phyloP scores from a whole-genome alignment of 1,140 invertebrate species.

The Nephotettix cincticeps region DNA sequence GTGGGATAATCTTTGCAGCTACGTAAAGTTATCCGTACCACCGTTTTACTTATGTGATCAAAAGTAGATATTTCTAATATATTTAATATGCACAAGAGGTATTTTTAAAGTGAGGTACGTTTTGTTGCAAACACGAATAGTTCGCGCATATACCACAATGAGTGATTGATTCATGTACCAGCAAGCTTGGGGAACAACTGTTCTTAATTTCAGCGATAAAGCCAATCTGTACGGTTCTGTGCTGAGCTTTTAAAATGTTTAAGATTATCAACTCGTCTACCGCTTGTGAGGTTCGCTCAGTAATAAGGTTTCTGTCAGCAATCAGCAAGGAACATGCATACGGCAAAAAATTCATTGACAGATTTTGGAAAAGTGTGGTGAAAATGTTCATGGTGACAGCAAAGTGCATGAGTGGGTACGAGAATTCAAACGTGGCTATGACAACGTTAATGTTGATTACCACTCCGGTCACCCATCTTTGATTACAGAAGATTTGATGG shows the following conservation, averaged over 20 bases:
- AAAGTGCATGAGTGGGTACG: too few relatives aligned
- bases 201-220: neutral
- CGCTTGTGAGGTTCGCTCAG: too few relatives aligned
- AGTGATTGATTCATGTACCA: neutral
- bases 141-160: neutral
- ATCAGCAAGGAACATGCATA: too few relatives aligned
- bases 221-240: neutral
- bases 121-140: neutral
- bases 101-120: neutral
- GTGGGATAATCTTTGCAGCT: too few relatives aligned
- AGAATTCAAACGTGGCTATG: too few relatives aligned
- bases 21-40: too few relatives aligned
- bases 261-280: neutral
- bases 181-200: neutral
- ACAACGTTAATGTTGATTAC: neutral
- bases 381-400: neutral
- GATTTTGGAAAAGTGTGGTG: neutral
- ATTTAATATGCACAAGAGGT: neutral
- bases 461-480: neutral
- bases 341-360: neutral
- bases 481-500: constrained; percentile 33
- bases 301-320: too few relatives aligned
- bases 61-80: neutral
- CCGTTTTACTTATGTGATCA: too few relatives aligned
- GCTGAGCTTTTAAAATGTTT: neutral